phyloP scores from a whole-genome alignment of 2,888 invertebrate genomes.

The Idaea dimidiata region DNA sequence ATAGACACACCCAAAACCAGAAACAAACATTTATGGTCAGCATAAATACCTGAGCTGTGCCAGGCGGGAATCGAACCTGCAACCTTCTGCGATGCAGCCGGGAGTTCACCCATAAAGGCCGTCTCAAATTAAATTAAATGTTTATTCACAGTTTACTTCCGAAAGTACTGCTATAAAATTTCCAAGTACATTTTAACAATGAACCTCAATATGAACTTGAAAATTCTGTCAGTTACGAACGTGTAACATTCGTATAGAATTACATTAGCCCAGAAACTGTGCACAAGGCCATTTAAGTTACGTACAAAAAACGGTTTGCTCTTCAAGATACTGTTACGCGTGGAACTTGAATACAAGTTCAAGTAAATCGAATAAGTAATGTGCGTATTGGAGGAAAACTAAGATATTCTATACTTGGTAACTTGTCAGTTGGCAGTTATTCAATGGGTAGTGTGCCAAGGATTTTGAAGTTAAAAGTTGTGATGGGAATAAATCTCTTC shows the following conservation, averaged over 20 bases:
- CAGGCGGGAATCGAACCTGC: too few relatives aligned
- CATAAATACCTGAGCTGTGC: too few relatives aligned
- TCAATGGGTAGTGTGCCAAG: background rate
- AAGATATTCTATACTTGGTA: background rate
- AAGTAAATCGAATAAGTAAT: constrained; percentile 2
- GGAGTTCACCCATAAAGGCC: too few relatives aligned
- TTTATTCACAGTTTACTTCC: too few relatives aligned
- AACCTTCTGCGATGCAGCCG: too few relatives aligned
- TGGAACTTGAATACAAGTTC: constrained; percentile 6
- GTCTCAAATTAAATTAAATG: too few relatives aligned
- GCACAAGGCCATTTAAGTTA: constrained; percentile 23
- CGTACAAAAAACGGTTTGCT: constrained; percentile 18
- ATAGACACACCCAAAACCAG: too few relatives aligned
- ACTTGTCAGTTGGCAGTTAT: background rate
- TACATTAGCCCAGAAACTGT: constrained; percentile 23
- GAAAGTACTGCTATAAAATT: background rate
- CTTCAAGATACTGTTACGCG: constrained; percentile 15
- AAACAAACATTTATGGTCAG: too few relatives aligned
- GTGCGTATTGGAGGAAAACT: background rate
- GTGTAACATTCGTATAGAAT: constrained; percentile 14
- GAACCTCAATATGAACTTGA: background rate
- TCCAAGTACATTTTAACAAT: background rate
- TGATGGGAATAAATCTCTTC: background rate
- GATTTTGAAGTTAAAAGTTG: background rate
- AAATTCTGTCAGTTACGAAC: background rate